Conservation (phyloP, 1,140 invertebrate genomes). For the Schlechtendalia chinensis region DNA sequence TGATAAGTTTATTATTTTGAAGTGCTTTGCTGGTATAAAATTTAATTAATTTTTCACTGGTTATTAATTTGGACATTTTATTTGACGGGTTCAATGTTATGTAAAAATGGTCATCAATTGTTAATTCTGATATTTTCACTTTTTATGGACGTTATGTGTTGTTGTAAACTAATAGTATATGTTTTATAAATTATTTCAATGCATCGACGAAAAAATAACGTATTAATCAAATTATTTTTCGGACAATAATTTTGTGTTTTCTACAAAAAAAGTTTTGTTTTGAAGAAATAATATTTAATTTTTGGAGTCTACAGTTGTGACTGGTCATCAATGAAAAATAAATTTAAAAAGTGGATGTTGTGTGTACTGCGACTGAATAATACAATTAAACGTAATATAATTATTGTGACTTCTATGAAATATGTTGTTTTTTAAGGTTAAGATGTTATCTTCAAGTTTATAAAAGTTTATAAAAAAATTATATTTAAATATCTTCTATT, state of each 20-base stretch:
- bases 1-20: too few species aligned
- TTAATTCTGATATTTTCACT: not conserved
- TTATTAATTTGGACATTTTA: too few species aligned
- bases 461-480: too few species aligned
- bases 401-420: not conserved
- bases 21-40: too few species aligned
- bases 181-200: constrained; percentile 6
- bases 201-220: not conserved
- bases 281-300: constrained; percentile 1
- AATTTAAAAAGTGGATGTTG: not conserved
- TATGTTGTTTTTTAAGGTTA: constrained; percentile 1
- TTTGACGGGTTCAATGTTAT: not conserved
- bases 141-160: not conserved
- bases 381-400: constrained; percentile 1
- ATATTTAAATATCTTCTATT: too few species aligned
- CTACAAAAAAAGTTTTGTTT: not conserved
- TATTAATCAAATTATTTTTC: not conserved
- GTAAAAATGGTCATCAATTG: not conserved
- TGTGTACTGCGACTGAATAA: not conserved
- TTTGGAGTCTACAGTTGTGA: not conserved
- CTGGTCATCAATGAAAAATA: not conserved
- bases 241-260: too few species aligned
- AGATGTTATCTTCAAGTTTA: too few species aligned
- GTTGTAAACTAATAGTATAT: not conserved
- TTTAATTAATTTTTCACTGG: too few species aligned